A percentile compares a stretch with the other conserved stretches of the same genome.
Conservation (phyloP, 37 sponge, comb jelly and placozoan species). For the Axinella damicornis region DNA sequence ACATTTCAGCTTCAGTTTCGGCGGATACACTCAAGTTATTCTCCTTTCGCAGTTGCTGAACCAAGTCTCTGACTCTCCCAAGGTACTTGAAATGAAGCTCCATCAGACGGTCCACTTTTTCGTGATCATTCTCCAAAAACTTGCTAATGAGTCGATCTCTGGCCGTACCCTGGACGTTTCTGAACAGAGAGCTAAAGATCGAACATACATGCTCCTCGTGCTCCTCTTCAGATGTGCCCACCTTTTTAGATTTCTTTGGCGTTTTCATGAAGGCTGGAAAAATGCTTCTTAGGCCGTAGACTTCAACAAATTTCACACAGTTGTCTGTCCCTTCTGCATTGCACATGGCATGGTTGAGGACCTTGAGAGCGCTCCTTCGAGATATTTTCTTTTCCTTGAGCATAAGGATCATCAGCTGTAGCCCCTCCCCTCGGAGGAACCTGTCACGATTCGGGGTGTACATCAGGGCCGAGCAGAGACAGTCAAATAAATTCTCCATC, state of each 20-base stretch:
- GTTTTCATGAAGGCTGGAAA: slow-evolving; percentile 98
- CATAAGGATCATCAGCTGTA: slow-evolving; percentile 98
- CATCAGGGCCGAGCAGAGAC: slow-evolving; percentile 91
- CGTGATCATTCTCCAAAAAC: slow-evolving; percentile 94
- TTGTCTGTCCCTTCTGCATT: slow-evolving; percentile 84
- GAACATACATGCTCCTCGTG: slow-evolving; percentile 95
- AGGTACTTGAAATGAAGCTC: slow-evolving; percentile 93
- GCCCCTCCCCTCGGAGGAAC: slow-evolving; percentile 97
- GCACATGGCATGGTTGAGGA: slow-evolving; percentile 93
- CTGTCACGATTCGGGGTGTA: slow-evolving; percentile 84
- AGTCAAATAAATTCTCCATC: slow-evolving; percentile 99
- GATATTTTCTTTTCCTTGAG: slow-evolving; percentile 91
- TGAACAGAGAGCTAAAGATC: slow-evolving; percentile 87
- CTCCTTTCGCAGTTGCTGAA: slow-evolving; percentile 53
- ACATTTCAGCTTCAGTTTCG: slow-evolving; percentile 70
- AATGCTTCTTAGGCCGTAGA: slow-evolving; percentile 90
- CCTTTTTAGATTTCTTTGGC: slow-evolving; percentile 64
- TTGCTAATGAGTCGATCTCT: slow-evolving; percentile 83
- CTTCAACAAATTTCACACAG: slow-evolving; percentile 94
- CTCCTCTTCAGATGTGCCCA: slow-evolving; percentile 71
- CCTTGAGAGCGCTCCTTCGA: slow-evolving; percentile 86
- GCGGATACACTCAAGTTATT: background rate
- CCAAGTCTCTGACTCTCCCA: slow-evolving; percentile 46
- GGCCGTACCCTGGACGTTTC: slow-evolving; percentile 51
- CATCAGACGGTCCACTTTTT: slow-evolving; percentile 94